A percentile compares a stretch with the other conserved stretches of the same genome.
Conservation (phyloP, 2,113 vertebrate species). For the Micromys minutus region DNA sequence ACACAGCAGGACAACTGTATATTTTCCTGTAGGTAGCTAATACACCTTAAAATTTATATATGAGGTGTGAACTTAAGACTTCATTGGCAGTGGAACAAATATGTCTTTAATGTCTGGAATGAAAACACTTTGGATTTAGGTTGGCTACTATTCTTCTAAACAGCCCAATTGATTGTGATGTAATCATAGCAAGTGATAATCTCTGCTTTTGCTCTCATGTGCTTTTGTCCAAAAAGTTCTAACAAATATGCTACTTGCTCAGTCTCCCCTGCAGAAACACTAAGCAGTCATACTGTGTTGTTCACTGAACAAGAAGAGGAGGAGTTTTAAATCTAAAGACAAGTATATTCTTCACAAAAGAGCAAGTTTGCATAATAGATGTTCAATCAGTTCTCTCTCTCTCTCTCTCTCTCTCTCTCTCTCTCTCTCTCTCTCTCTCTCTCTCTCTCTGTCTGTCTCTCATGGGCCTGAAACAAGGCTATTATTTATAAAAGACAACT, state of each 20-base stretch:
- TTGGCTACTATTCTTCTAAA: slow-evolving; percentile 66
- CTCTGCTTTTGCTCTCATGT: slow-evolving; percentile 69
- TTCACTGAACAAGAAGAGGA: slow-evolving; percentile 78
- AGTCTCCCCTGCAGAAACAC: slow-evolving; percentile 79
- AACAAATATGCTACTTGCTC: slow-evolving; percentile 79
- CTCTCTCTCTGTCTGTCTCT: background rate
- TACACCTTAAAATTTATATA: slow-evolving; percentile 64
- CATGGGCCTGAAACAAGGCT: slow-evolving; percentile 75
- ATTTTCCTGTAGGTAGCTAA: slow-evolving; percentile 61
- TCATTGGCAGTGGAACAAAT: slow-evolving; percentile 40
- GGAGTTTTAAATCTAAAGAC: slow-evolving; percentile 61
- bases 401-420: background rate
- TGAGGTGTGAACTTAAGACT: slow-evolving; percentile 59
- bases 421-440: background rate
- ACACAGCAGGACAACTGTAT: slow-evolving; percentile 54
- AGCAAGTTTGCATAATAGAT: slow-evolving; percentile 67
- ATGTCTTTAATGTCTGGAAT: slow-evolving; percentile 56
- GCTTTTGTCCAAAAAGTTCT: slow-evolving; percentile 60
- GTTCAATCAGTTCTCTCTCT: slow-evolving; percentile 59
- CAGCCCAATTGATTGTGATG: slow-evolving; percentile 66
- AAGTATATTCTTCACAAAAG: slow-evolving; percentile 66
- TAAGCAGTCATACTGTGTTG: slow-evolving; percentile 79
- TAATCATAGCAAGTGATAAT: slow-evolving; percentile 68
- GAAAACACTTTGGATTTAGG: slow-evolving; percentile 56
- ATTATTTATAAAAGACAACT: slow-evolving; percentile 77